Conservation (phyloP, 2,888 invertebrate species). For the Diplolepis rosae region DNA sequence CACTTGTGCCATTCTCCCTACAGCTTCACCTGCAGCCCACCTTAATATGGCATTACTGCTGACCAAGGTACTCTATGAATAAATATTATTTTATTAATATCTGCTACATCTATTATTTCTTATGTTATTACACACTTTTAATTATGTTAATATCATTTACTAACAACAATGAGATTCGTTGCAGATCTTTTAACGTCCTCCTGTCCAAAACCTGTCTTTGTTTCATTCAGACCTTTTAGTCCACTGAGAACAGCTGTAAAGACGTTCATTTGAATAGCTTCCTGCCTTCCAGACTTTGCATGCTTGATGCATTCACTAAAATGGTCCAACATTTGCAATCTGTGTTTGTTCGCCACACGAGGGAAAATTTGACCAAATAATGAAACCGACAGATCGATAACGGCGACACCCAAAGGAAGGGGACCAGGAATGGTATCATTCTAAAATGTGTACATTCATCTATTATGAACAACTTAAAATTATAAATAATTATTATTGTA, state of each 20-base stretch:
- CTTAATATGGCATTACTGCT: slow-evolving; percentile 87
- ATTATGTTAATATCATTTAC: slow-evolving; percentile 40
- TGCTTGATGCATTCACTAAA: slow-evolving; percentile 96
- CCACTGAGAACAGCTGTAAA: slow-evolving; percentile 95
- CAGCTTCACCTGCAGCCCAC: slow-evolving; percentile 95
- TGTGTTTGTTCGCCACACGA: slow-evolving; percentile 94
- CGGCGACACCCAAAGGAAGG: slow-evolving; percentile 94
- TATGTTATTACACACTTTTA: neutral
- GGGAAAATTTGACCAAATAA: slow-evolving; percentile 97
- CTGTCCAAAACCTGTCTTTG: slow-evolving; percentile 89
- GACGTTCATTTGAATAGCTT: slow-evolving; percentile 97
- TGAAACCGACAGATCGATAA: slow-evolving; percentile 94
- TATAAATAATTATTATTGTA: too few relatives aligned
- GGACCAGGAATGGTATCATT: slow-evolving; percentile 82
- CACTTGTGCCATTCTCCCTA: slow-evolving; percentile 94
- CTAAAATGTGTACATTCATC: slow-evolving; percentile 64
- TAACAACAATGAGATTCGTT: slow-evolving; percentile 85
- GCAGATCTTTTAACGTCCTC: slow-evolving; percentile 92
- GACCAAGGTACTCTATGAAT: slow-evolving; percentile 80
- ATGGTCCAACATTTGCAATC: slow-evolving; percentile 97
- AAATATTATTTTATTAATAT: neutral
- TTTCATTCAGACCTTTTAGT: slow-evolving; percentile 89
- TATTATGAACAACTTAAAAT: neutral
- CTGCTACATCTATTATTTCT: too few relatives aligned
- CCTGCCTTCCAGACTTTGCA: slow-evolving; percentile 93